Evolutionary conservation across 2,113 vertebrate species (phyloP).

Genomic region (Cervus canadensis): DNA sequence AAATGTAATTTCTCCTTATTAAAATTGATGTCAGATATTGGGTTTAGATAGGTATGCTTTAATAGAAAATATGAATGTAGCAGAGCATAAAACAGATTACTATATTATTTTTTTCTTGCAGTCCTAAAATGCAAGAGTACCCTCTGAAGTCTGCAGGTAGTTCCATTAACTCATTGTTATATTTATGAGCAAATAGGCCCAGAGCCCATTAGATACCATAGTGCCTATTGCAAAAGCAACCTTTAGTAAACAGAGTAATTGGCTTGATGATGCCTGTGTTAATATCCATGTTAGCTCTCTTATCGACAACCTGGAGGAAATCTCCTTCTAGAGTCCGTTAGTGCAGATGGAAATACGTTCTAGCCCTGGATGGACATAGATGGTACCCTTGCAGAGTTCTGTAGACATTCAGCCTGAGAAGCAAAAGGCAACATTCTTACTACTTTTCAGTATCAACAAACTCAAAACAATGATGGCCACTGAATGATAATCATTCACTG

Average conservation of each 20-base stretch:
- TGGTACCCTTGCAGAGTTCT: neutral
- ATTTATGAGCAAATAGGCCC: slow-evolving; percentile 1
- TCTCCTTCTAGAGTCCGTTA: neutral
- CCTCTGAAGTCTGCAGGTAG: neutral
- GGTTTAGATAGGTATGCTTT: neutral
- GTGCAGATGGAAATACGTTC: neutral
- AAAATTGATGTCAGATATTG: slow-evolving; percentile 40
- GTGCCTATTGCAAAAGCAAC: neutral
- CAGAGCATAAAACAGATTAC: neutral
- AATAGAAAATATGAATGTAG: slow-evolving; percentile 11
- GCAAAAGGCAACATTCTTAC: neutral
- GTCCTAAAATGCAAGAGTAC: neutral
- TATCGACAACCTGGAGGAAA: neutral
- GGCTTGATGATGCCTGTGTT: neutral
- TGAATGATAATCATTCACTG: neutral
- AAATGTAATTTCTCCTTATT: slow-evolving; percentile 57
- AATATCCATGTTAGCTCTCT: neutral
- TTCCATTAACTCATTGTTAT: neutral
- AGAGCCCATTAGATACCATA: neutral
- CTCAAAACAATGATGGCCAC: neutral
- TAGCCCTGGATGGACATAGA: neutral
- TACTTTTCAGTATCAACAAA: neutral
- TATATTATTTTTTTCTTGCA: neutral
- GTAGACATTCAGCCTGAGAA: neutral
- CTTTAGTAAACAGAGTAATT: neutral